A percentile compares a stretch with the other conserved stretches of the same genome.
phyloP scores from a whole-genome alignment of 2,888 invertebrate species.

The Tetramorium bicarinatum region DNA sequence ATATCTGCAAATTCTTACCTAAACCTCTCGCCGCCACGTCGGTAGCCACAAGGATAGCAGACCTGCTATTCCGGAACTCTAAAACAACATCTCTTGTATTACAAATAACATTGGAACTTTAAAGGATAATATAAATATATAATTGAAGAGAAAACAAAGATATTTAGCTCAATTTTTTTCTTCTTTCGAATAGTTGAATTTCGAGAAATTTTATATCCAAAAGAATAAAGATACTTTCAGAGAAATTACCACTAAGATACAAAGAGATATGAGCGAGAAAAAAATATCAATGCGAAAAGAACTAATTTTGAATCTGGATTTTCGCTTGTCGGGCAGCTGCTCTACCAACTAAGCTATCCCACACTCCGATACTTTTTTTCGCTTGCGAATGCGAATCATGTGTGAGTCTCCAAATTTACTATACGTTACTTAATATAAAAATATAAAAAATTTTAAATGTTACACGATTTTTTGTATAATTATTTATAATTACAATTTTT shows the following conservation, averaged over 20 bases:
- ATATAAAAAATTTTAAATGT: background rate
- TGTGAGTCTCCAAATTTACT: background rate
- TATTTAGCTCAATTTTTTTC: background rate
- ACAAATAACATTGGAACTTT: background rate
- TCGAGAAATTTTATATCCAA: no score
- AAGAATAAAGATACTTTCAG: no score
- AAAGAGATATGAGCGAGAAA: no score
- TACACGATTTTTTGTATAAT: background rate
- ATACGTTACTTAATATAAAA: background rate
- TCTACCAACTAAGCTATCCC: no score
- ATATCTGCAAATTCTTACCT: conserved; percentile 86
- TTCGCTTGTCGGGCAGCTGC: no score
- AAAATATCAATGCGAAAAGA: no score
- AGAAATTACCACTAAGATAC: no score
- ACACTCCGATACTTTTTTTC: no score
- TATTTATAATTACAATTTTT: background rate
- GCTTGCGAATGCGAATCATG: no score
- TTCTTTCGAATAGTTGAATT: background rate
- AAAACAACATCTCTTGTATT: conserved; percentile 60
- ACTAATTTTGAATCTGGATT: no score
- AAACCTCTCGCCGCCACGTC: conserved; percentile 90
- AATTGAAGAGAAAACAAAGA: background rate
- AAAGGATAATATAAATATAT: background rate
- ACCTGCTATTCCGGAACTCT: conserved; percentile 88
- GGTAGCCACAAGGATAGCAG: conserved; percentile 89